phyloP scores from a whole-genome alignment of 2,888 invertebrate genomes.

The Entomobrya multifasciata region DNA sequence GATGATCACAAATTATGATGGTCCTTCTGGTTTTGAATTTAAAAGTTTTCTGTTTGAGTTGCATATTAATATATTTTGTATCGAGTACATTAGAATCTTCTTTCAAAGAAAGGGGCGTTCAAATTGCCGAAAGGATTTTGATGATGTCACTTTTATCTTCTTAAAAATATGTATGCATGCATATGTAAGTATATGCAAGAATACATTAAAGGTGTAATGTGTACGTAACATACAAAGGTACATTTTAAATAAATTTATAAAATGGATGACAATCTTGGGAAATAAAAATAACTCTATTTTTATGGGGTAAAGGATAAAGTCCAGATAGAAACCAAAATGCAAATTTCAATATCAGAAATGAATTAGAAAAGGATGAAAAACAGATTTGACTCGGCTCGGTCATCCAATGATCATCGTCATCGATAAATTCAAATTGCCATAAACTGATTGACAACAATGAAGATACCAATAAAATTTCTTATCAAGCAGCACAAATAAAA shows the following conservation, averaged over 20 bases:
- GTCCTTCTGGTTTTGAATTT: slow-evolving; percentile 2
- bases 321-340: not conserved
- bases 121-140: slow-evolving; percentile 36
- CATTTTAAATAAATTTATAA: too few relatives aligned
- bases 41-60: slow-evolving; percentile 6
- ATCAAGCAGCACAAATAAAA: not conserved
- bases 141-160: slow-evolving; percentile 35
- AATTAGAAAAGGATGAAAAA: slow-evolving; percentile 1
- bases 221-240: too few relatives aligned
- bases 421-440: slow-evolving; percentile 30
- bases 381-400: not conserved
- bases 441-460: slow-evolving; percentile 34
- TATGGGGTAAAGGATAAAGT: not conserved
- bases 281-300: not conserved
- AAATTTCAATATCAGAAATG: slow-evolving; percentile 16
- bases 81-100: not conserved
- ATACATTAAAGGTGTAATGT: too few relatives aligned
- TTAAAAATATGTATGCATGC: not conserved
- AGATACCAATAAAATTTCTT: slow-evolving; percentile 19
- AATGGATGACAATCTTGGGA: too few relatives aligned
- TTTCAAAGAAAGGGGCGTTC: slow-evolving; percentile 10
- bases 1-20: not conserved
- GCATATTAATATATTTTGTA: not conserved
- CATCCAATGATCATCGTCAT: not conserved
- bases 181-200: too few relatives aligned